Evolutionary conservation across 2,797 vertebrate genomes (phyloP).

Genomic region (Pseudocheirus occidentalis): DNA sequence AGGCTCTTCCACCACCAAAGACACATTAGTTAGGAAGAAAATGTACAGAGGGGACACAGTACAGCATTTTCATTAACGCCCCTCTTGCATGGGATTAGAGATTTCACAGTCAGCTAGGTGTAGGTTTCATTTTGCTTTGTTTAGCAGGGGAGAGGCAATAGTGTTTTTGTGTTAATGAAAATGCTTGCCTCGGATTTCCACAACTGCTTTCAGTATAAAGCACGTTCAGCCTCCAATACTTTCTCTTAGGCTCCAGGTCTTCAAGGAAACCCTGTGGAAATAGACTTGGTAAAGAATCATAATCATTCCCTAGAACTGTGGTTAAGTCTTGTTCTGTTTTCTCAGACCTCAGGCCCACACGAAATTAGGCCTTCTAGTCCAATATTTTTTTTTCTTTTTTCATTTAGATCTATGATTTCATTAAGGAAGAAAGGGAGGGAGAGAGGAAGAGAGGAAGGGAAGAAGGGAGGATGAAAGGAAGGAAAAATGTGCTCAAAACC

Average conservation of each 20-base stretch:
- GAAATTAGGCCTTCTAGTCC: not conserved
- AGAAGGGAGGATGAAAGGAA: not conserved
- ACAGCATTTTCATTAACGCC: not conserved
- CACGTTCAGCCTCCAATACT: not conserved
- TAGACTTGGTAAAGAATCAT: not conserved
- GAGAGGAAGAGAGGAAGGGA: too few relatives aligned
- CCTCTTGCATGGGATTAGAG: not conserved
- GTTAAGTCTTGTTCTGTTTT: not conserved
- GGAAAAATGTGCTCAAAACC: too few relatives aligned
- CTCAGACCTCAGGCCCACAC: not conserved
- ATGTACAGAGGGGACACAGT: not conserved
- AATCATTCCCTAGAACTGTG: not conserved
- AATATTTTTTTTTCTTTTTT: not conserved
- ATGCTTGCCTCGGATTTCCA: not conserved
- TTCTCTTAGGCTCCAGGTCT: not conserved
- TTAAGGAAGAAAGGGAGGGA: too few relatives aligned
- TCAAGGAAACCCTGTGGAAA: not conserved
- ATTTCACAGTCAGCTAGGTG: conserved; percentile 8
- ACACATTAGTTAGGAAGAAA: not conserved
- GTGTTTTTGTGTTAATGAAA: not conserved
- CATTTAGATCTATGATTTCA: not conserved
- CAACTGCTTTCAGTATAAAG: not conserved
- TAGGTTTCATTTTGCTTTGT: not conserved
- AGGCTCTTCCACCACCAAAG: not conserved
- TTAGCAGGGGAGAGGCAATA: not conserved